Percentiles rank a stretch among this genome's conserved stretches.
phyloP scores from a whole-genome alignment of 2,797 vertebrate genomes.

The Heterohyrax brucei region DNA sequence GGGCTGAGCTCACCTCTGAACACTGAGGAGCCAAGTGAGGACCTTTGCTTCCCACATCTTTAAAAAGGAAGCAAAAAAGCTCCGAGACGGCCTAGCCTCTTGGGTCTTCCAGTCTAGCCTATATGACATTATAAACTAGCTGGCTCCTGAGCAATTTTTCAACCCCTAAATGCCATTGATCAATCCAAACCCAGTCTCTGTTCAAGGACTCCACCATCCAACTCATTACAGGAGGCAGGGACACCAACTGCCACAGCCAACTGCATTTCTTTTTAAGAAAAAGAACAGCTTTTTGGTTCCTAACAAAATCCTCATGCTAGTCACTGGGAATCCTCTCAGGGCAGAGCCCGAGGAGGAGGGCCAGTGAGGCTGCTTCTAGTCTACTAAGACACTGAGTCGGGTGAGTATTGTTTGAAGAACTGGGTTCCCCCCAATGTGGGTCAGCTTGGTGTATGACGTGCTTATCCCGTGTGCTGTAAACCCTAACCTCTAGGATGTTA shows the following conservation, averaged over 20 bases:
- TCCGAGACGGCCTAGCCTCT: conserved; percentile 64
- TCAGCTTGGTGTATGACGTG: too few species aligned
- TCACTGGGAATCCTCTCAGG: conserved; percentile 68
- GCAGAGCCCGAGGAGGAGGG: conserved; percentile 35
- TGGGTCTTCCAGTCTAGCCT: conserved; percentile 61
- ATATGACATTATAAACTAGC: conserved; percentile 72
- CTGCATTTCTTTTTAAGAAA: not conserved
- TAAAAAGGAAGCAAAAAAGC: conserved; percentile 42
- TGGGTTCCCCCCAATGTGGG: too few species aligned
- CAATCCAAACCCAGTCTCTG: conserved; percentile 53
- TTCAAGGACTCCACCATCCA: conserved; percentile 68
- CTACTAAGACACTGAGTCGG: not conserved
- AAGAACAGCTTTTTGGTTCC: conserved; percentile 72
- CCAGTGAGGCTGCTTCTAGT: conserved; percentile 2
- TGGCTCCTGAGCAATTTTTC: conserved; percentile 53
- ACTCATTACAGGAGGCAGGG: conserved; percentile 19
- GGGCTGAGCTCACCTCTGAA: not conserved
- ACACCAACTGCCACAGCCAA: not conserved
- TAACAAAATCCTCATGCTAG: conserved; percentile 80
- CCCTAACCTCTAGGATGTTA: too few species aligned
- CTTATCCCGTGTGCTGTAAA: too few species aligned
- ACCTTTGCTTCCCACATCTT: not conserved
- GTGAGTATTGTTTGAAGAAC: too few species aligned
- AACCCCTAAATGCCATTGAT: conserved; percentile 75
- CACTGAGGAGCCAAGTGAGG: too few species aligned